Evolutionary conservation across 2,797 vertebrate species (phyloP).

Genomic region (Enteromius afrohamiltoni): DNA sequence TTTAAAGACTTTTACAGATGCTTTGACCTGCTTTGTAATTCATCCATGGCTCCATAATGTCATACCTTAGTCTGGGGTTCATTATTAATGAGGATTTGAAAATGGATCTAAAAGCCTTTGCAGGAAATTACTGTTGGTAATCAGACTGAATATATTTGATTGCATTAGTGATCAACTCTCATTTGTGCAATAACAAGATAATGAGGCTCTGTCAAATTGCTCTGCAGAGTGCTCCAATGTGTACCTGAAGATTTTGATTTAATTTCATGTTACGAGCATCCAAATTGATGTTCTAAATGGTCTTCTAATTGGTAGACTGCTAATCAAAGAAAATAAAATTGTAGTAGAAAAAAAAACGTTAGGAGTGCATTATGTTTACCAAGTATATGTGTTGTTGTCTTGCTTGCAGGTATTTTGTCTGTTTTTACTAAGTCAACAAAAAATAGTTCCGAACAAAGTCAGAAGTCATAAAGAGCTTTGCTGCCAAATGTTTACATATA

Average conservation of each 20-base stretch:
- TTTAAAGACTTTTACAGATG: constrained; percentile 1
- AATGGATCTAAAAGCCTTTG: constrained; percentile 41
- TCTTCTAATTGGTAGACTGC: constrained; percentile 42
- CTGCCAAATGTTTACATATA: no score
- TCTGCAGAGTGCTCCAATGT: constrained; percentile 20
- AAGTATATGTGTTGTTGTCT: background rate
- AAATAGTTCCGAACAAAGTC: background rate
- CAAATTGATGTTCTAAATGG: constrained; percentile 40
- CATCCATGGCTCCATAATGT: constrained; percentile 16
- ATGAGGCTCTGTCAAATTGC: constrained; percentile 49
- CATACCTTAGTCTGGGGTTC: constrained; percentile 44
- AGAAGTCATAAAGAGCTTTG: no score
- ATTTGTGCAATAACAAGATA: constrained; percentile 57
- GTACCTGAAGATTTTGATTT: constrained; percentile 46
- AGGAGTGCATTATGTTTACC: background rate
- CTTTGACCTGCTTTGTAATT: background rate
- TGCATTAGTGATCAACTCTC: constrained; percentile 51
- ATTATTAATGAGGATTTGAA: constrained; percentile 44
- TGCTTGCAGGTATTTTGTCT: background rate
- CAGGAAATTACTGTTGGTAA: constrained; percentile 49
- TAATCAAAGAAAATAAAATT: constrained; percentile 32
- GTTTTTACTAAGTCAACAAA: background rate
- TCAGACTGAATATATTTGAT: constrained; percentile 47
- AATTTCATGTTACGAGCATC: constrained; percentile 37
- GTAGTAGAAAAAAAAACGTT: constrained; percentile 1